Evolutionary conservation across 2,113 vertebrate genomes (phyloP).

Genomic region (Halcyon malimbica): DNA sequence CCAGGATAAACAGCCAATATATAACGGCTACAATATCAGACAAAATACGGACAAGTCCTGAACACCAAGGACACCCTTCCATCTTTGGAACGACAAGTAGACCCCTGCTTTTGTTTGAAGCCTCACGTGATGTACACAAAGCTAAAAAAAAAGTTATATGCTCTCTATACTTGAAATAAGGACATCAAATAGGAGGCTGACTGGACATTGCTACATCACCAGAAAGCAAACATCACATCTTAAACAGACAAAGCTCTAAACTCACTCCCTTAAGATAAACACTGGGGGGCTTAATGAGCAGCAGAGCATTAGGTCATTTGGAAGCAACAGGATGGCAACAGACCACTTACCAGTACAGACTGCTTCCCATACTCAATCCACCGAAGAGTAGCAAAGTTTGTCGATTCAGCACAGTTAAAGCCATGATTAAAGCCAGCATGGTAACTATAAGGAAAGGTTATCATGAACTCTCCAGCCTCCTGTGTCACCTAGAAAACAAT

Average conservation of each 20-base stretch:
- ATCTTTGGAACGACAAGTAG: neutral
- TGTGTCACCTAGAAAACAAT: slow-evolving; percentile 86
- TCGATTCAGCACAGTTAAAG: slow-evolving; percentile 98
- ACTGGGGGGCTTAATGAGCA: neutral
- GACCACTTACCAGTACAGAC: slow-evolving; percentile 86
- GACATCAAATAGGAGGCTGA: neutral
- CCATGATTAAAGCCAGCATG: slow-evolving; percentile 98
- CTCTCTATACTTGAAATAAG: neutral
- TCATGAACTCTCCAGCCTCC: slow-evolving; percentile 94
- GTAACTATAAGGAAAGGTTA: slow-evolving; percentile 95
- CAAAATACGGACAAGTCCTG: neutral
- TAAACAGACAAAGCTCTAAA: neutral
- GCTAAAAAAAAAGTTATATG: neutral
- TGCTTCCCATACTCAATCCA: slow-evolving; percentile 99
- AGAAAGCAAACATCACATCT: neutral
- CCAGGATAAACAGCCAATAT: neutral
- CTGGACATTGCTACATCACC: neutral
- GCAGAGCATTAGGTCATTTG: neutral
- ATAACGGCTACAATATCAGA: neutral
- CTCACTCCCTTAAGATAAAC: neutral
- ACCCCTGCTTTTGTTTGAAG: neutral
- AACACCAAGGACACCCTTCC: neutral
- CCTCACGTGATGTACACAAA: neutral
- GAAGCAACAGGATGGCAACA: neutral
- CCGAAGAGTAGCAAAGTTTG: slow-evolving; percentile 93